Base-by-base conservation (phyloP, 35 echinoderm and acorn worm species). In the Amphiura filiformis region DNA sequence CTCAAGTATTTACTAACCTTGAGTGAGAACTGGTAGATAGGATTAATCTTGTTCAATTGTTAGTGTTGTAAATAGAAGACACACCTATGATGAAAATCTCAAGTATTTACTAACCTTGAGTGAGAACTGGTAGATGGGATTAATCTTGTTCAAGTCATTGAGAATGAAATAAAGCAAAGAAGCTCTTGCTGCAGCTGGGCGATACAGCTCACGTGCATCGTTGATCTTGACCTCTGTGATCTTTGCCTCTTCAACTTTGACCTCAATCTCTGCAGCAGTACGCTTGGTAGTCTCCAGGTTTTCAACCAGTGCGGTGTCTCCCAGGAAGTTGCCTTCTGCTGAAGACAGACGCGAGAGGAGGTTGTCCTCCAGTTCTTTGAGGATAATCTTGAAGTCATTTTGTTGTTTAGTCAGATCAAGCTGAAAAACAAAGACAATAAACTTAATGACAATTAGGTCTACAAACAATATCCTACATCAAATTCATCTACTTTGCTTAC, bases 291-390 rank as follows among this genome's bases (percentile, higher is more conserved):
- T 98, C 34, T 98, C 96, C 56, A 98, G 87, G 79, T 98, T 98
- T 65, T 98, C 96, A 34, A 98, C 96, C 64, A 98, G 87, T 31
- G 96, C 96, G 0, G 96, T 98, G 81, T 98, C 96, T 31, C 96
- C 96, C 35, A 98, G 93, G 90, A 98, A 98, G 90, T 98, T 98
- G 39, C 96, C 96, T 79, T 98, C 96, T 30, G 96, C 96, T 17
- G 96, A 94, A 37, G 96, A 98, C 18, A 98, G 89, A 39, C 96
- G 92, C 32, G 96, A 98, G 3, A 98, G 90, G 31, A 98, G 87
- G 87, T 98, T 98, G 89, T 98, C 96, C 38, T 98, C 96, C 17
- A 98, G 82, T 83, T 98, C 96, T 87, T 98, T 98, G 32, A 98
- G 78, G 49, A 98, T 90, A 77, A 98, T 98, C 87, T 98, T 98